Conservation (phyloP, 2,888 invertebrate genomes). For the Parthenolecanium corni region DNA sequence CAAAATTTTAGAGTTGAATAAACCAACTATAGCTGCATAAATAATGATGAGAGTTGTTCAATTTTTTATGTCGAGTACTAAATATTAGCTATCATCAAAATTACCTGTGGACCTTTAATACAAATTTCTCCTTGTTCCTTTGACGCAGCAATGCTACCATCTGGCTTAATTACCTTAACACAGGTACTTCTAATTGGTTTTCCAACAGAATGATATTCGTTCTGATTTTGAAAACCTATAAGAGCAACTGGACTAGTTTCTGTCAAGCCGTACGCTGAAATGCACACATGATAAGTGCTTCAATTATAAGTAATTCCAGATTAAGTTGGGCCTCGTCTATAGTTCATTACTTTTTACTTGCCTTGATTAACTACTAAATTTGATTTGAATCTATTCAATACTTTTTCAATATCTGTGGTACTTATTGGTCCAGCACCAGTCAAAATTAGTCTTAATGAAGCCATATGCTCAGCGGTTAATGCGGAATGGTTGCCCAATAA, state of each 20-base stretch:
- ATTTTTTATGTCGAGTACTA: too few relatives aligned
- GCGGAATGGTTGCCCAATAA: slow-evolving; percentile 62
- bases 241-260: slow-evolving; percentile 51
- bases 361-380: slow-evolving; percentile 41
- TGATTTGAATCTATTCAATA: slow-evolving; percentile 37
- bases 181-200: slow-evolving; percentile 54
- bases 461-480: slow-evolving; percentile 54
- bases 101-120: slow-evolving; percentile 62
- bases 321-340: too few relatives aligned
- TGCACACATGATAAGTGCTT: not conserved
- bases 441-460: slow-evolving; percentile 51
- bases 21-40: too few relatives aligned
- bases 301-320: not conserved
- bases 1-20: too few relatives aligned
- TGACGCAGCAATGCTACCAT: slow-evolving; percentile 43
- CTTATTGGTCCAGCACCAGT: slow-evolving; percentile 60
- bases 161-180: slow-evolving; percentile 50
- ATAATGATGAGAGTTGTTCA: too few relatives aligned
- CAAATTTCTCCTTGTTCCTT: slow-evolving; percentile 60
- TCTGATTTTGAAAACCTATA: slow-evolving; percentile 45
- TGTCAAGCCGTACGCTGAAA: slow-evolving; percentile 39
- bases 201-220: slow-evolving; percentile 40
- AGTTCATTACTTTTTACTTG: too few relatives aligned
- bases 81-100: too few relatives aligned
- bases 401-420: slow-evolving; percentile 45